phyloP scores from a whole-genome alignment of 2,797 vertebrate genomes.

The Cyclura pinguis region DNA sequence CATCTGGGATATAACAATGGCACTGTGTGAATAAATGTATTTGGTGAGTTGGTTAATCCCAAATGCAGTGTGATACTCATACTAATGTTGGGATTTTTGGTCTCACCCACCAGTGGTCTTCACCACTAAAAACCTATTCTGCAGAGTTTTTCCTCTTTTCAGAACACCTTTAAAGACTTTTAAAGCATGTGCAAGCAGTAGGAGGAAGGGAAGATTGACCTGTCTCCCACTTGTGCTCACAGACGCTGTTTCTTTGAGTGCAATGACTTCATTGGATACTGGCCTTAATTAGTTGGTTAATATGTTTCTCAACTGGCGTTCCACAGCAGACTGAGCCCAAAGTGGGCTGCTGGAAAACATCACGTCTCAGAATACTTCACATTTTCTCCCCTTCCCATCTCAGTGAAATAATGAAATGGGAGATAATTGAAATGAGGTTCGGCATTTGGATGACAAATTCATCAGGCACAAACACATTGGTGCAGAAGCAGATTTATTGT shows the following conservation, averaged over 20 bases:
- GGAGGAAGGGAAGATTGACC: too few species aligned
- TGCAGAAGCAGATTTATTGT: conserved; percentile 17
- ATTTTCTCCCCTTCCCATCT: conserved; percentile 6
- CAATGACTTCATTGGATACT: too few species aligned
- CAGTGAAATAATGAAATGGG: conserved; percentile 18
- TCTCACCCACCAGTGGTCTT: too few species aligned
- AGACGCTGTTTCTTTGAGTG: too few species aligned
- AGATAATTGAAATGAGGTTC: not conserved
- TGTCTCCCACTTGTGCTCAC: too few species aligned
- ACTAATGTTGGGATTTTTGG: too few species aligned
- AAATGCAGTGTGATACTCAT: too few species aligned
- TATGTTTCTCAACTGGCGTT: not conserved
- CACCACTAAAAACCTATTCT: too few species aligned
- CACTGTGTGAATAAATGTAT: not conserved
- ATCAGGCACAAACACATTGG: not conserved
- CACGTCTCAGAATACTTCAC: not conserved
- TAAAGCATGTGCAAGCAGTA: too few species aligned
- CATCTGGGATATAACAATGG: not conserved
- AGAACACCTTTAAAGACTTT: too few species aligned
- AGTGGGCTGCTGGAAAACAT: not conserved
- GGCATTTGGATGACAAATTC: not conserved
- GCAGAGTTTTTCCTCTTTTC: too few species aligned
- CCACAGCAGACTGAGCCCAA: not conserved
- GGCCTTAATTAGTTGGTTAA: not conserved
- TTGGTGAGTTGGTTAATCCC: too few species aligned